Conservation (phyloP, 2,888 invertebrate genomes). For the Syrphus vitripennis region DNA sequence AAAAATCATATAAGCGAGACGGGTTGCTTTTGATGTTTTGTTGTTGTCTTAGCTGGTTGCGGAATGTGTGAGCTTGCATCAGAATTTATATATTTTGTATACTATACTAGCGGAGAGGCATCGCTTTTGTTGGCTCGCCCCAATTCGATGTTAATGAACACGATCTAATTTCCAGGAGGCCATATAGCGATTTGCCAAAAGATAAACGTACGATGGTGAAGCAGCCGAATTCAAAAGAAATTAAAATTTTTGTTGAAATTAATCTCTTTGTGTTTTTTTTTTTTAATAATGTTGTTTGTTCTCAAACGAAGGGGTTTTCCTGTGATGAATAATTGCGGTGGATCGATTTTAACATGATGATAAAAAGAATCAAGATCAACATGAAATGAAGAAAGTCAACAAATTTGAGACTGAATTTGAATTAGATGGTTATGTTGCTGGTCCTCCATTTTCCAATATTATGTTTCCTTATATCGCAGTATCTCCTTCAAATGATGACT, state of each 20-base stretch:
- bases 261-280: conserved; percentile 12
- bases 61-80: background rate
- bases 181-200: conserved; percentile 35
- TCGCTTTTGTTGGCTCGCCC: conserved; percentile 35
- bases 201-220: conserved; percentile 33
- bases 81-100: background rate
- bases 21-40: conserved; percentile 67
- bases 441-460: too few relatives aligned
- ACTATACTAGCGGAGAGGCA: conserved; percentile 20
- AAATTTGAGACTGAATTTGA: background rate
- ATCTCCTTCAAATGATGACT: too few relatives aligned
- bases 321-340: conserved; percentile 22
- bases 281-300: conserved; percentile 14
- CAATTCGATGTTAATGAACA: conserved; percentile 66
- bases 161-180: conserved; percentile 71
- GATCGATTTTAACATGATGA: background rate
- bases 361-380: background rate
- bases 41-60: conserved; percentile 2
- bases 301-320: conserved; percentile 15
- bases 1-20: conserved; percentile 79
- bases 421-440: too few relatives aligned
- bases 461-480: too few relatives aligned
- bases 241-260: conserved; percentile 38
- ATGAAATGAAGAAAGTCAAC: background rate
- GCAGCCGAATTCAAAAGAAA: conserved; percentile 14